These are phyloP conservation scores for Oscheius sp. DNA, from an alignment of 2,888 invertebrate species.

Conservation along the genomic window DNA sequence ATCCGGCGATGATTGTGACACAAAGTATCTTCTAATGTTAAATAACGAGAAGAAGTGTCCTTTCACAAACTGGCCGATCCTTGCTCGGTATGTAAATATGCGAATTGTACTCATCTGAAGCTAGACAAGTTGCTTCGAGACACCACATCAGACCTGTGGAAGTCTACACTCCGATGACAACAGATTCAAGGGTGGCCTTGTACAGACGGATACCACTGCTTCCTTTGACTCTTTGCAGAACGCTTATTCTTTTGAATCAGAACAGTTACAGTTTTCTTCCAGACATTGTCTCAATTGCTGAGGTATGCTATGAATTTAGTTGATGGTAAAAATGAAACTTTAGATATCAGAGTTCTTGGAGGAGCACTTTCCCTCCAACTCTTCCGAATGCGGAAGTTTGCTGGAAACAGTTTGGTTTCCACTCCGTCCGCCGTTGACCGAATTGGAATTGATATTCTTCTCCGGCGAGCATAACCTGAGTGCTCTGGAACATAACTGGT, in stretches of 20 bases:
- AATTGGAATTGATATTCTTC: slow-evolving; percentile 51
- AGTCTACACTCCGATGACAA: slow-evolving; percentile 17
- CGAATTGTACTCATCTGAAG: neutral
- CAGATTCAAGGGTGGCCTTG: slow-evolving; percentile 7
- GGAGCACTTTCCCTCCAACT: slow-evolving; percentile 33
- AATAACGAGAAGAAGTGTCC: slow-evolving; percentile 44
- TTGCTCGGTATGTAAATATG: slow-evolving; percentile 42
- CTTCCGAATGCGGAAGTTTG: slow-evolving; percentile 41
- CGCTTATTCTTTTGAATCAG: slow-evolving; percentile 4
- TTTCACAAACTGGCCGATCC: slow-evolving; percentile 43
- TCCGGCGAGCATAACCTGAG: slow-evolving; percentile 44
- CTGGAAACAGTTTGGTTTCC: slow-evolving; percentile 46
- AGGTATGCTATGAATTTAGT: slow-evolving; percentile 3
- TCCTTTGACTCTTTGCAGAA: neutral
- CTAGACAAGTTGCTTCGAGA: slow-evolving; percentile 17
- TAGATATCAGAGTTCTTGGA: slow-evolving; percentile 18
- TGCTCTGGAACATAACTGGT: slow-evolving; percentile 41
- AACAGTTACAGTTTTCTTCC: slow-evolving; percentile 20
- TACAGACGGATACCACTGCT: slow-evolving; percentile 11
- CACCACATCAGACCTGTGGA: slow-evolving; percentile 15
- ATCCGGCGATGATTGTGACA: slow-evolving; percentile 41
- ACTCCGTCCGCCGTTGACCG: slow-evolving; percentile 50
- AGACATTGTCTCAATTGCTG: slow-evolving; percentile 3
- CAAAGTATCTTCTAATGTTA: slow-evolving; percentile 43
- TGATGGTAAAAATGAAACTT: neutral